These are phyloP conservation scores for Acanthochromis polyacanthus DNA, from an alignment of 2,113 vertebrate species.

Conservation along the genomic window DNA sequence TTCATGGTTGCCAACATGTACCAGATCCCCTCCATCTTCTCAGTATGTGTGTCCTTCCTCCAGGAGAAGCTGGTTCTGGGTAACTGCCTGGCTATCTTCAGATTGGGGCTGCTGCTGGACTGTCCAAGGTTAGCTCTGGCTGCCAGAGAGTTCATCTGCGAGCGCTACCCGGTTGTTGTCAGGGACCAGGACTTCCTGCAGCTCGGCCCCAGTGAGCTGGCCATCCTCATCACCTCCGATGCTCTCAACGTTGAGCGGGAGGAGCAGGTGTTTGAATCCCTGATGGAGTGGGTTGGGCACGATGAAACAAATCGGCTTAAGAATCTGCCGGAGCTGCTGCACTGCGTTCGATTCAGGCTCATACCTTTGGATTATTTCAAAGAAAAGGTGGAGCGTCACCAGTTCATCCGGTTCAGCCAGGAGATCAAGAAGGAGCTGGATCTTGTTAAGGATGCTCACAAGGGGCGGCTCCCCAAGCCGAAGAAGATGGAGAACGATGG, in stretches of 20 bases:
- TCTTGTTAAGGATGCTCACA: slow-evolving; percentile 91
- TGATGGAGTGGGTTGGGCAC: slow-evolving; percentile 91
- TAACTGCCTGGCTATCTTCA: slow-evolving; percentile 94
- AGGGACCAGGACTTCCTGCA: slow-evolving; percentile 92
- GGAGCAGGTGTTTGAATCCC: slow-evolving; percentile 92
- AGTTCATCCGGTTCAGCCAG: slow-evolving; percentile 85
- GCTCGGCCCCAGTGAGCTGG: slow-evolving; percentile 89
- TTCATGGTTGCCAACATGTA: slow-evolving; percentile 94
- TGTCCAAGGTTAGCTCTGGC: slow-evolving; percentile 89
- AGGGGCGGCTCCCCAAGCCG: slow-evolving; percentile 87
- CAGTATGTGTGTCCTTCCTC: slow-evolving; percentile 93
- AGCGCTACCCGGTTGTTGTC: slow-evolving; percentile 87
- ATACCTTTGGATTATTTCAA: slow-evolving; percentile 89
- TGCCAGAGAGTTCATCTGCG: slow-evolving; percentile 91
- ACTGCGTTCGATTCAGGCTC: slow-evolving; percentile 94
- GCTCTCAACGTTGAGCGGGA: slow-evolving; percentile 90
- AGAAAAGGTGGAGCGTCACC: slow-evolving; percentile 90
- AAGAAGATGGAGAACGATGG: slow-evolving; percentile 77
- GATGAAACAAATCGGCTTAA: slow-evolving; percentile 83
- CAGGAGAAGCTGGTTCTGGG: slow-evolving; percentile 92
- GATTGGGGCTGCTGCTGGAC: slow-evolving; percentile 91
- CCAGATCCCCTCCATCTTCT: slow-evolving; percentile 97
- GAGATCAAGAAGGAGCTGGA: slow-evolving; percentile 93
- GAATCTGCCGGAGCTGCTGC: slow-evolving; percentile 90
- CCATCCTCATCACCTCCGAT: slow-evolving; percentile 90